Evolutionary conservation across 2,888 invertebrate genomes (phyloP).

Genomic region (Diarsia mendica): DNA sequence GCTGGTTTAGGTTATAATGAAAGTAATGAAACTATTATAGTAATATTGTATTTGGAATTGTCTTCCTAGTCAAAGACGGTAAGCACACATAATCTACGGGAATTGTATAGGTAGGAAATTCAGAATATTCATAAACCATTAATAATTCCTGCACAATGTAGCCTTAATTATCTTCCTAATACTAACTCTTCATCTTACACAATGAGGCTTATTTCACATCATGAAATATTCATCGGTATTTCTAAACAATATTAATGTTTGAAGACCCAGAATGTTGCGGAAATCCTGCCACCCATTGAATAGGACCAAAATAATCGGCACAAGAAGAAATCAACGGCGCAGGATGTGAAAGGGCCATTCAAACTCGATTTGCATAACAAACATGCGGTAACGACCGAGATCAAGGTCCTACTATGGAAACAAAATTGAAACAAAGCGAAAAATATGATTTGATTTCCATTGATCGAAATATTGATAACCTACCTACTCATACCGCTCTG

Average conservation of each 20-base stretch:
- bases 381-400: constrained; percentile 69
- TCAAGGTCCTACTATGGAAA: constrained; percentile 44
- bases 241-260: constrained; percentile 34
- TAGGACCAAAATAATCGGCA: constrained; percentile 65
- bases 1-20: neutral
- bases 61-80: neutral
- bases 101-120: neutral
- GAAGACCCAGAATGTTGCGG: constrained; percentile 15
- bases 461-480: neutral
- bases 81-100: constrained; percentile 4
- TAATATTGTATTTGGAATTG: neutral
- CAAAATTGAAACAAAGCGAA: constrained; percentile 18
- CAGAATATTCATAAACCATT: constrained; percentile 27
- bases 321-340: constrained; percentile 63
- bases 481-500: too few relatives aligned
- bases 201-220: constrained; percentile 35
- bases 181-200: constrained; percentile 8
- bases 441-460: neutral
- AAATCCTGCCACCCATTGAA: constrained; percentile 37
- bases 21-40: neutral
- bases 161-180: constrained; percentile 7
- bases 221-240: constrained; percentile 52
- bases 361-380: constrained; percentile 76
- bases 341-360: constrained; percentile 69
- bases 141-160: constrained; percentile 18